Conservation (phyloP, 2,888 invertebrate species). For the Limnephilus auricula region DNA sequence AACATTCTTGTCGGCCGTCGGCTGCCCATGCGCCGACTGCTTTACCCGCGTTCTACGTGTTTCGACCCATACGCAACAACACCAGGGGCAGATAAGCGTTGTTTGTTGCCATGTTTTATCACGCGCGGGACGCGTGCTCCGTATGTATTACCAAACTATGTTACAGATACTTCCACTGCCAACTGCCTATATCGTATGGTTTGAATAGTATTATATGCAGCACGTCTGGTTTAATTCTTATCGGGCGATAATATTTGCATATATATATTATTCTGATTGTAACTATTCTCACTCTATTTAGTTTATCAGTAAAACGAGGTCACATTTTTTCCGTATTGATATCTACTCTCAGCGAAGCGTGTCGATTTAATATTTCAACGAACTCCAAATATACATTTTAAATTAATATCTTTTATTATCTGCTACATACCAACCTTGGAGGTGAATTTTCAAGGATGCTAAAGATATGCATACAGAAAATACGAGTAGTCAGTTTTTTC, state of each 20-base stretch:
- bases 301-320: neutral
- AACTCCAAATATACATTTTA: neutral
- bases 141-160: neutral
- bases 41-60: too few relatives aligned
- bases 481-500: too few relatives aligned
- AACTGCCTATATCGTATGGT: neutral
- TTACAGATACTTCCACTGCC: neutral
- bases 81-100: neutral
- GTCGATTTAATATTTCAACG: neutral
- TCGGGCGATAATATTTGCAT: constrained; percentile 10
- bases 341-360: neutral
- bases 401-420: neutral
- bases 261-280: constrained; percentile 6
- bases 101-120: neutral
- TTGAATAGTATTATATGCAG: neutral
- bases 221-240: neutral
- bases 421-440: neutral
- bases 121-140: neutral
- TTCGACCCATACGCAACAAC: neutral
- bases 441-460: constrained; percentile 23
- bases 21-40: too few relatives aligned
- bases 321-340: neutral
- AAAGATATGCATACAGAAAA: neutral
- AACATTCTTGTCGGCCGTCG: too few relatives aligned
- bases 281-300: neutral